Conservation (phyloP, 2,888 invertebrate species). For the Ferrisia virgata region DNA sequence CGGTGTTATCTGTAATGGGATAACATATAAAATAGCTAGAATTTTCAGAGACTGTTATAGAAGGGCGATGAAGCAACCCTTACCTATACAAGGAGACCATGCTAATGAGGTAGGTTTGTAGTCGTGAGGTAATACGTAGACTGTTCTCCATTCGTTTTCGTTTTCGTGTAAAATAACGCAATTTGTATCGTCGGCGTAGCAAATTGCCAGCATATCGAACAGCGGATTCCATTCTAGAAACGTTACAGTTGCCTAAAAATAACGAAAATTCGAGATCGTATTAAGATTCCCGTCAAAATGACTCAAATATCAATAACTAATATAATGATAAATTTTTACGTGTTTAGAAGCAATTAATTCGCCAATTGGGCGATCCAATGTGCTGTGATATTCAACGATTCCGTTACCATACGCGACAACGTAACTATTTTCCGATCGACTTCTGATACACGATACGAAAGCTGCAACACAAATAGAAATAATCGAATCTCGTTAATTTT, state of each 20-base stretch:
- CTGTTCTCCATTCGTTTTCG: slow-evolving; percentile 54
- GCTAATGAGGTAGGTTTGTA: slow-evolving; percentile 56
- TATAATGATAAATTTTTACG: neutral
- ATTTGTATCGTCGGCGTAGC: slow-evolving; percentile 55
- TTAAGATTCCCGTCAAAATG: neutral
- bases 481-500: neutral
- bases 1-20: neutral
- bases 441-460: slow-evolving; percentile 20
- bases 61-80: neutral
- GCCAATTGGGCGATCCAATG: neutral
- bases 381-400: neutral
- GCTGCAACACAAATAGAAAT: neutral
- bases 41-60: neutral
- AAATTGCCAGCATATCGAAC: slow-evolving; percentile 56
- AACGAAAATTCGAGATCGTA: neutral
- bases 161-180: slow-evolving; percentile 51
- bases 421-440: neutral
- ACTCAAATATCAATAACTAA: neutral
- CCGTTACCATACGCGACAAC: slow-evolving; percentile 36
- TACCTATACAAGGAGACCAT: slow-evolving; percentile 59
- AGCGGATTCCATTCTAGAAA: slow-evolving; percentile 47
- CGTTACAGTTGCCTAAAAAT: slow-evolving; percentile 34
- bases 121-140: slow-evolving; percentile 55
- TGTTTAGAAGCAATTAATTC: neutral
- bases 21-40: neutral